phyloP scores from a whole-genome alignment of 2,113 vertebrate genomes.

The Neofelis nebulosa region DNA sequence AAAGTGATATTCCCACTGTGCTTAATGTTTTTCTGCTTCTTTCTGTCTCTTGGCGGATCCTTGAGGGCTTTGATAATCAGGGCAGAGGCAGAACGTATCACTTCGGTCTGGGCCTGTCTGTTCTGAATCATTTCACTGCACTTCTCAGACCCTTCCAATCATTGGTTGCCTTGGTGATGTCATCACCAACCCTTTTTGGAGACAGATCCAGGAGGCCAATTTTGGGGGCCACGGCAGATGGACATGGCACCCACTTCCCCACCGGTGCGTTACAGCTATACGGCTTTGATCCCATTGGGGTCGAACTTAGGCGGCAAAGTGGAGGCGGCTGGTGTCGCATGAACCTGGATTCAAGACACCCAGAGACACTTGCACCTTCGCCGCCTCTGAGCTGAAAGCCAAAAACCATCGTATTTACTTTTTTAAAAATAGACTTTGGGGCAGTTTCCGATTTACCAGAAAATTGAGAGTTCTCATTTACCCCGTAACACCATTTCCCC shows the following conservation, averaged over 20 bases:
- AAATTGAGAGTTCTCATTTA: not conserved
- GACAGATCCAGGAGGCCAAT: not conserved
- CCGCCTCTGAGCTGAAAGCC: not conserved
- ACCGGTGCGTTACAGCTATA: rapidly evolving
- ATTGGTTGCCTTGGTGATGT: not conserved
- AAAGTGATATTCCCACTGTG: not conserved
- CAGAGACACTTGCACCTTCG: not conserved
- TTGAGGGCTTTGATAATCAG: not conserved
- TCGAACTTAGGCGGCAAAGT: not conserved
- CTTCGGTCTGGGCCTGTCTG: not conserved
- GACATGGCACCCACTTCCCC: not conserved
- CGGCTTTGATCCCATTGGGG: not conserved
- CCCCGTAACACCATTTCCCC: not conserved
- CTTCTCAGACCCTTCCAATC: not conserved
- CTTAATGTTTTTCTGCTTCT: not conserved
- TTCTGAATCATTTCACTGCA: not conserved
- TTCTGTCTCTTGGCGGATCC: not conserved
- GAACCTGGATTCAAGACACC: not conserved
- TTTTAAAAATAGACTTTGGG: not conserved
- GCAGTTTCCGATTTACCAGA: not conserved
- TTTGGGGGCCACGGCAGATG: not conserved
- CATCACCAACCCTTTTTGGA: not conserved
- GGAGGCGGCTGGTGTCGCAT: not conserved
- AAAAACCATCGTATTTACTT: not conserved
- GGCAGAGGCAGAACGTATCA: not conserved